These are phyloP conservation scores for Macrophya alboannulata DNA, from an alignment of 2,888 invertebrate genomes.

Conservation along the genomic window DNA sequence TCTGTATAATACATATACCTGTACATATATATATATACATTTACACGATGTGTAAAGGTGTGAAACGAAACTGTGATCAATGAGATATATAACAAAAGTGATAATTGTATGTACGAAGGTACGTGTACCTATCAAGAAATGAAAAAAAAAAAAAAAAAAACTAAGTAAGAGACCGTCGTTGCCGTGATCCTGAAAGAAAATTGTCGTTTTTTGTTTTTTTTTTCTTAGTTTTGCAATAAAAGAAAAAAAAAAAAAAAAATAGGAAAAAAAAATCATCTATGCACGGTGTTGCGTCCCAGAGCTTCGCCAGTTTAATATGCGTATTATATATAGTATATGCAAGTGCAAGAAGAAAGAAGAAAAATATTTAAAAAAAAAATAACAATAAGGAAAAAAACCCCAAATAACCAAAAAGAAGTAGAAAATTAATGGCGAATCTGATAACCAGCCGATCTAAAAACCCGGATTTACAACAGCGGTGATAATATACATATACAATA, in stretches of 20 bases:
- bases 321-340: background rate
- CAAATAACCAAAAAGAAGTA: background rate
- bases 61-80: background rate
- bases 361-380: background rate
- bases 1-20: no score
- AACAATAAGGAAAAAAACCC: background rate
- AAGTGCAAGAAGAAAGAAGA: background rate
- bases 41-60: background rate
- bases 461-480: background rate
- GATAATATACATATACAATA: background rate
- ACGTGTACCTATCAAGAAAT: no score
- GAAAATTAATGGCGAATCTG: background rate
- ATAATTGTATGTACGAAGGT: no score
- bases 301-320: conserved; percentile 23
- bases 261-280: conserved; percentile 14
- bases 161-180: conserved; percentile 11
- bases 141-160: background rate
- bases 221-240: no score
- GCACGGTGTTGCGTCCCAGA: conserved; percentile 2
- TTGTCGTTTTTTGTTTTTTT: background rate
- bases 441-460: background rate
- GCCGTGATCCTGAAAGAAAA: conserved; percentile 31
- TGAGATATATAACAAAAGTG: background rate
- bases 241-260: no score
- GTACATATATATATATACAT: background rate